phyloP scores from a whole-genome alignment of 2,888 invertebrate genomes.

The Nemoura dubitans region DNA sequence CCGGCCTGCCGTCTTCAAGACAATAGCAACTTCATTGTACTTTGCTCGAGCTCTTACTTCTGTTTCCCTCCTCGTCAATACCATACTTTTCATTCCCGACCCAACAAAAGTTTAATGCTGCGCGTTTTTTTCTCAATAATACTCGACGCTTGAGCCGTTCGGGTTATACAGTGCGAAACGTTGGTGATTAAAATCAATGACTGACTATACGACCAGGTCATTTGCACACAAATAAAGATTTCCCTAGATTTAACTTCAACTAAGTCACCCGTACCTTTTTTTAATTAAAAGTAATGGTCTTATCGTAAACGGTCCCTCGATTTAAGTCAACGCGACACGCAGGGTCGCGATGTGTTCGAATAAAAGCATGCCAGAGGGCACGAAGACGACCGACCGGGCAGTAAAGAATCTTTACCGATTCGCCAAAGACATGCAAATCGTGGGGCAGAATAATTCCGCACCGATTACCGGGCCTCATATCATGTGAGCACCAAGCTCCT shows the following conservation, averaged over 20 bases:
- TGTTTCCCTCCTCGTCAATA: not conserved
- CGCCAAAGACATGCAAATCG: not conserved
- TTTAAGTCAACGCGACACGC: not conserved
- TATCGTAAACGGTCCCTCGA: not conserved
- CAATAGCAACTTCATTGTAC: slow-evolving; percentile 4
- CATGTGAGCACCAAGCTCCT: not conserved
- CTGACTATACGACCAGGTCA: not conserved
- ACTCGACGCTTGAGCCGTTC: not conserved
- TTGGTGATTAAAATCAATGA: slow-evolving; percentile 12
- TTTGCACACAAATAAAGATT: slow-evolving; percentile 5
- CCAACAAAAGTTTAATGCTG: slow-evolving; percentile 1
- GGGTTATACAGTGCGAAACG: not conserved
- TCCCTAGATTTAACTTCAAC: not conserved
- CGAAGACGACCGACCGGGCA: not conserved
- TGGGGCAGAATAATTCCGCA: not conserved
- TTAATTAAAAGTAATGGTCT: slow-evolving; percentile 12
- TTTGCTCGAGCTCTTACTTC: slow-evolving; percentile 12
- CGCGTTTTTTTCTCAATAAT: slow-evolving; percentile 7
- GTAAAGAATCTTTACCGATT: not conserved
- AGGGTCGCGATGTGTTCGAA: not conserved
- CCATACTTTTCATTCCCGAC: slow-evolving; percentile 12
- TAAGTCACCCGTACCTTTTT: slow-evolving; percentile 12
- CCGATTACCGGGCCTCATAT: not conserved
- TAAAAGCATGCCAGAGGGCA: not conserved
- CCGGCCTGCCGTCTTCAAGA: not conserved